Base-by-base conservation (phyloP, 2,113 vertebrate genomes). In the Pseudolaguvia tuberculata region DNA sequence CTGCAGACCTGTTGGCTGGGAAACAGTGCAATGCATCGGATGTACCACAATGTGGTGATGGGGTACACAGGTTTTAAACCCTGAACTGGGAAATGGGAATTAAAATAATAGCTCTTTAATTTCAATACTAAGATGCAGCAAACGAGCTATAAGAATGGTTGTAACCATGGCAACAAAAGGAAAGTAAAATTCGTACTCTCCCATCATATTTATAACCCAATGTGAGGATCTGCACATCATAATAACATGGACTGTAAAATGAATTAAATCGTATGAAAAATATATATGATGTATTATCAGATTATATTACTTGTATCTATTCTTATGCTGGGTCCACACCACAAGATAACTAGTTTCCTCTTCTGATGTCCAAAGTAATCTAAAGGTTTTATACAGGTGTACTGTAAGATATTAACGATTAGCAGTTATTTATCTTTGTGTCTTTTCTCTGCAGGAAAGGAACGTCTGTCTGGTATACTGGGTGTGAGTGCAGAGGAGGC, bases 391-490 rank as follows among this genome's bases (percentile, higher is more conserved):
- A n/a, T n/a, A n/a, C n/a, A n/a, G n/a, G n/a, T n/a, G n/a, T 4
- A 35, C 31, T 35, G 31, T 23, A 6, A 42, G 39, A 18, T 61
- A 39, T 1, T 62, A 5, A 20, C 13, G 21, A 2, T 21, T 20
- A 2, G 2, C 10, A 12, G 12, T 45, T 77, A 70, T 70, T 74
- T 27, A n/a, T 63, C 2, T 47, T 6, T 70, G 2, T 57, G 8
- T 65, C 1, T 75, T 12, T 67, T 14, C 27, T 4, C 68, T 42
- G 5, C 69, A 98, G 96, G 95, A 71, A 93, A 90, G 69, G 90
- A 93, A 76, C 88, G 91, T 48, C 92, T 98, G 5, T 93, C 95
- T 5, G 87, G 88, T 76, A 93, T 93, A 78, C 86, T 97, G 27
- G 92, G 94, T 42, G 84, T 93, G 59, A 90, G 91, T 53, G 55